These are phyloP conservation scores for Anabacerthia variegaticeps DNA, from an alignment of 2,797 vertebrate genomes.

Conservation along the genomic window DNA sequence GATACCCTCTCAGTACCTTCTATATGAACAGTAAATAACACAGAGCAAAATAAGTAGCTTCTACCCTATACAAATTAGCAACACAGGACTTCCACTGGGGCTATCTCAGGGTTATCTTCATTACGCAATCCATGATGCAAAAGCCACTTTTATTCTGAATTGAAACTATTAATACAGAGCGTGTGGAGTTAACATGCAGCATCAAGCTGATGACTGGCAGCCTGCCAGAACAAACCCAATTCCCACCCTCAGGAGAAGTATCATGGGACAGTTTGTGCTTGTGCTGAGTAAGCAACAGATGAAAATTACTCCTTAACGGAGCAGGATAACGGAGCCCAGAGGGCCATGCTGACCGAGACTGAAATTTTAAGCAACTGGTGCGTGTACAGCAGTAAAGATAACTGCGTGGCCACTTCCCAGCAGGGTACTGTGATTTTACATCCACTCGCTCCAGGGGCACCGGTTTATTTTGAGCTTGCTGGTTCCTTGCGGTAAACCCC, in stretches of 20 bases:
- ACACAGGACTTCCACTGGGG: neutral
- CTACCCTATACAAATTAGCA: neutral
- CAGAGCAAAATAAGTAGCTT: neutral
- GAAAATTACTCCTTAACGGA: neutral
- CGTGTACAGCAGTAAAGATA: neutral
- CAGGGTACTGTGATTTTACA: neutral
- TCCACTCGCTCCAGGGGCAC: neutral
- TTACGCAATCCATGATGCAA: rapidly evolving
- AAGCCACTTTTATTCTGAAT: neutral
- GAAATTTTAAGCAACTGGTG: neutral
- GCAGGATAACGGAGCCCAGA: neutral
- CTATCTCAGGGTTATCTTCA: neutral
- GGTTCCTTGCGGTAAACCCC: neutral
- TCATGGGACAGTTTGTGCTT: neutral
- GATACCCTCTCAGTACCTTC: neutral
- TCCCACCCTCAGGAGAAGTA: neutral
- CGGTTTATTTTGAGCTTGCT: neutral
- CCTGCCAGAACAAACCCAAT: rapidly evolving
- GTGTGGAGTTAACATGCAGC: neutral
- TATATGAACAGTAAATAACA: neutral
- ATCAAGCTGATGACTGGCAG: neutral
- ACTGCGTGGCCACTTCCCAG: neutral
- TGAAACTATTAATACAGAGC: neutral
- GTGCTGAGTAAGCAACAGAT: neutral
- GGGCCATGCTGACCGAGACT: neutral